phyloP scores from a whole-genome alignment of 1,140 invertebrate genomes.

The Chrysoperla carnea region DNA sequence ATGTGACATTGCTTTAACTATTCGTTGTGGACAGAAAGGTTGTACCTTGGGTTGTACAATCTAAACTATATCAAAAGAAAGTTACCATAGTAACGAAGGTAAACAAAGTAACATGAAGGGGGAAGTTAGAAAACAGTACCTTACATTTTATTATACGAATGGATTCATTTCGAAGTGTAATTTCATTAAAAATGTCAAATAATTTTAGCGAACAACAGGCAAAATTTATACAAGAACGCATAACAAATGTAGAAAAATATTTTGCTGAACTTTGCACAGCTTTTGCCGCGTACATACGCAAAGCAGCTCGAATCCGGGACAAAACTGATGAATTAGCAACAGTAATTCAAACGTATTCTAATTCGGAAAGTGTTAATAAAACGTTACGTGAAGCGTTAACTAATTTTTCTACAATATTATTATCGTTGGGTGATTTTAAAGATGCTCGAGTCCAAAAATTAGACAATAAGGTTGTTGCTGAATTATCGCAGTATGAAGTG shows the following conservation, averaged over 20 bases:
- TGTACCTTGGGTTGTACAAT: too few relatives aligned
- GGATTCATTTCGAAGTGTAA: too few relatives aligned
- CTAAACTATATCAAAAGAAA: too few relatives aligned
- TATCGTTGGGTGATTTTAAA: slow-evolving; percentile 48
- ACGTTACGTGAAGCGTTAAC: slow-evolving; percentile 38
- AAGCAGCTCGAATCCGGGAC: slow-evolving; percentile 49
- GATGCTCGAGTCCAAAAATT: slow-evolving; percentile 49
- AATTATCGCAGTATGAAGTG: slow-evolving; percentile 47
- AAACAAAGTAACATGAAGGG: too few relatives aligned
- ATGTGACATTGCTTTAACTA: too few relatives aligned
- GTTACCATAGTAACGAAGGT: too few relatives aligned
- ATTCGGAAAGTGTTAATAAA: slow-evolving; percentile 49
- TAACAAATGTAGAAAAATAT: slow-evolving; percentile 44
- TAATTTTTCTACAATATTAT: slow-evolving; percentile 42
- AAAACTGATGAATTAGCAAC: slow-evolving; percentile 49
- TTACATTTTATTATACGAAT: too few relatives aligned
- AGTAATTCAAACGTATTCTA: slow-evolving; percentile 38
- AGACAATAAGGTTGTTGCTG: slow-evolving; percentile 43
- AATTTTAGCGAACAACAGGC: slow-evolving; percentile 36
- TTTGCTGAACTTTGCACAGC: slow-evolving; percentile 45
- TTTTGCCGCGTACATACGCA: slow-evolving; percentile 45
- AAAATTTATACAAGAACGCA: slow-evolving; percentile 53
- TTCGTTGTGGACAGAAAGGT: too few relatives aligned
- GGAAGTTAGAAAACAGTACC: too few relatives aligned
- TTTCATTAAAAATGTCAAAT: too few relatives aligned